Percentiles rank a stretch among this genome's conserved stretches.
Evolutionary conservation across 2,888 invertebrate species (phyloP).

Genomic region (Geophilus truncorum): DNA sequence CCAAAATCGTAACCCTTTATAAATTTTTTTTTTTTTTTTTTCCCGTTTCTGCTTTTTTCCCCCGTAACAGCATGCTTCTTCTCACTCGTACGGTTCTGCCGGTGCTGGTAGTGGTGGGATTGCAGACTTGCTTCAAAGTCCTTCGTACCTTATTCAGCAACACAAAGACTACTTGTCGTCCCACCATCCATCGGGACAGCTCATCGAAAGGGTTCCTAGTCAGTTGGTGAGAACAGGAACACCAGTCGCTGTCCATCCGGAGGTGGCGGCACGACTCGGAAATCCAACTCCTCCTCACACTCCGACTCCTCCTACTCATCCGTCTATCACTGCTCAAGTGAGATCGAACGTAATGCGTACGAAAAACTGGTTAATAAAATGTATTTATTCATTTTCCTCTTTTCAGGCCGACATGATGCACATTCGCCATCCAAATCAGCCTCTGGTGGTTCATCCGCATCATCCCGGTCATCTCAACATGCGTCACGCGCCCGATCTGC

Average conservation of each 20-base stretch:
- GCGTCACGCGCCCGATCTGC: constrained; percentile 38
- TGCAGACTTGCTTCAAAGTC: constrained; percentile 41
- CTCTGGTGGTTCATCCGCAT: constrained; percentile 39
- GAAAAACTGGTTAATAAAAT: too few species aligned
- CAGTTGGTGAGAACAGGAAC: constrained; percentile 40
- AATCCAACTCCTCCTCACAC: constrained; percentile 42
- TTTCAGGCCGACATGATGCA: constrained; percentile 38
- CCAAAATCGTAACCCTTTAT: neutral
- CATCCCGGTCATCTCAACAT: constrained; percentile 38
- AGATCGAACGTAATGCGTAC: too few species aligned
- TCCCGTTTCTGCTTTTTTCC: neutral
- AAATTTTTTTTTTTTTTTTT: neutral
- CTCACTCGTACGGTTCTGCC: constrained; percentile 36
- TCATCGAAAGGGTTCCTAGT: constrained; percentile 32
- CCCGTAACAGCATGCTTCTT: neutral
- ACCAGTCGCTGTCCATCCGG: constrained; percentile 39
- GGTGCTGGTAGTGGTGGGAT: constrained; percentile 40
- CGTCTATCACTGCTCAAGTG: constrained; percentile 35
- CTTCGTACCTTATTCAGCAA: constrained; percentile 38
- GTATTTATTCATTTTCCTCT: neutral
- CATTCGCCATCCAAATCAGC: constrained; percentile 39
- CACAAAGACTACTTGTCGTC: constrained; percentile 40
- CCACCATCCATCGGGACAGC: constrained; percentile 29
- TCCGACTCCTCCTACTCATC: constrained; percentile 40
- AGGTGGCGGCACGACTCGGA: constrained; percentile 39